phyloP scores from a whole-genome alignment of 2,888 invertebrate species.

The Lapara coniferarum region DNA sequence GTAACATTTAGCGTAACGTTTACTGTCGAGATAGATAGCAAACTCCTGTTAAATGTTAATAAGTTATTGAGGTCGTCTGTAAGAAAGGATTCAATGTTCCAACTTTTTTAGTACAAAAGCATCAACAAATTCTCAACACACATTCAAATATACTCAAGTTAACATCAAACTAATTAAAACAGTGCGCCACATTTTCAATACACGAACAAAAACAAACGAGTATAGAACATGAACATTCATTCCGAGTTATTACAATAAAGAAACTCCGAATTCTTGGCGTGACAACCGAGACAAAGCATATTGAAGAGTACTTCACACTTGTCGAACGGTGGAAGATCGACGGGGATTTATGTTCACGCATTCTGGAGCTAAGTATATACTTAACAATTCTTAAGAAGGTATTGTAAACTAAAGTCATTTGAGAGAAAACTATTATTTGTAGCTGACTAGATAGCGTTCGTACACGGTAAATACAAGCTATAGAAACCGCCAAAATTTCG shows the following conservation, averaged over 20 bases:
- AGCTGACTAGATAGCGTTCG: too few relatives aligned
- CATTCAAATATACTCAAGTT: neutral
- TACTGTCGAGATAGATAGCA: too few relatives aligned
- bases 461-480: too few relatives aligned
- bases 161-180: slow-evolving; percentile 12
- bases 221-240: neutral
- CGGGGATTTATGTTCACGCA: neutral
- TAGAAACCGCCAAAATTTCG: too few relatives aligned
- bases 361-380: neutral
- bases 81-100: too few relatives aligned
- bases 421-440: too few relatives aligned
- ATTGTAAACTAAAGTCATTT: too few relatives aligned
- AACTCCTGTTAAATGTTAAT: too few relatives aligned
- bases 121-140: neutral
- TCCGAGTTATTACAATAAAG: slow-evolving; percentile 24
- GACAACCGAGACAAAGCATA: slow-evolving; percentile 40
- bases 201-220: neutral
- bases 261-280: slow-evolving; percentile 24
- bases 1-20: too few relatives aligned
- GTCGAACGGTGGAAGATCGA: neutral
- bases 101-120: too few relatives aligned
- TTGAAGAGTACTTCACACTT: slow-evolving; percentile 18
- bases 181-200: neutral
- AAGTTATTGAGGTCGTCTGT: too few relatives aligned
- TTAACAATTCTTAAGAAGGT: too few relatives aligned